These are phyloP conservation scores for Phoebastria nigripes DNA, from an alignment of 2,797 vertebrate species.

Conservation along the genomic window DNA sequence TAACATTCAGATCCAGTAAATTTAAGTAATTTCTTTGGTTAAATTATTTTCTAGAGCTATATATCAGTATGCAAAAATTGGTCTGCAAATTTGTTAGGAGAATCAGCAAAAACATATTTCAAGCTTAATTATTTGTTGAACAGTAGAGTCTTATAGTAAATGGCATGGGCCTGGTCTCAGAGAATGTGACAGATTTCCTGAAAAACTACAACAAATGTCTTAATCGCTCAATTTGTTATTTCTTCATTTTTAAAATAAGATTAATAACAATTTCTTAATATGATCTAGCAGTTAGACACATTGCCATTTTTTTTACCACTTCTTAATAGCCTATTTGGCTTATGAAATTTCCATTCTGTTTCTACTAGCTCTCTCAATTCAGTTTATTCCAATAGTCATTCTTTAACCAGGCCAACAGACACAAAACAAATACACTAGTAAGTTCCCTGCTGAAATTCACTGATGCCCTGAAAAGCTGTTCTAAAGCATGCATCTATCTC, in stretches of 20 bases:
- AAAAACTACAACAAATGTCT: neutral
- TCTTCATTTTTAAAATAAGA: neutral
- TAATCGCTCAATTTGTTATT: neutral
- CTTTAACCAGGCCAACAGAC: neutral
- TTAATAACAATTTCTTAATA: neutral
- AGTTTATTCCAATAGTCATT: neutral
- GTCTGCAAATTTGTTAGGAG: neutral
- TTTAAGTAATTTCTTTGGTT: neutral
- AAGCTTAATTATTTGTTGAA: neutral
- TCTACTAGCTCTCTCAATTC: neutral
- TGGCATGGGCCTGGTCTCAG: neutral
- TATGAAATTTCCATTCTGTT: neutral
- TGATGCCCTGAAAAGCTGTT: neutral
- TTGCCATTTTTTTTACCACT: neutral
- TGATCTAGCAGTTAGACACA: neutral
- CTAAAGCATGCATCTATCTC: neutral
- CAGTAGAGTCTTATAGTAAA: neutral
- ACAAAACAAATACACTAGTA: neutral
- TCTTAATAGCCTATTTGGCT: neutral
- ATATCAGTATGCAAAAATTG: neutral
- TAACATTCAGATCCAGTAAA: neutral
- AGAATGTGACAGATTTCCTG: neutral
- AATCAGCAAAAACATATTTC: neutral
- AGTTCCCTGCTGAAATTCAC: neutral
- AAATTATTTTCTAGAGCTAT: neutral